These are phyloP conservation scores for Amphiprion percula DNA, from an alignment of 2,113 vertebrate species.

Conservation along the genomic window DNA sequence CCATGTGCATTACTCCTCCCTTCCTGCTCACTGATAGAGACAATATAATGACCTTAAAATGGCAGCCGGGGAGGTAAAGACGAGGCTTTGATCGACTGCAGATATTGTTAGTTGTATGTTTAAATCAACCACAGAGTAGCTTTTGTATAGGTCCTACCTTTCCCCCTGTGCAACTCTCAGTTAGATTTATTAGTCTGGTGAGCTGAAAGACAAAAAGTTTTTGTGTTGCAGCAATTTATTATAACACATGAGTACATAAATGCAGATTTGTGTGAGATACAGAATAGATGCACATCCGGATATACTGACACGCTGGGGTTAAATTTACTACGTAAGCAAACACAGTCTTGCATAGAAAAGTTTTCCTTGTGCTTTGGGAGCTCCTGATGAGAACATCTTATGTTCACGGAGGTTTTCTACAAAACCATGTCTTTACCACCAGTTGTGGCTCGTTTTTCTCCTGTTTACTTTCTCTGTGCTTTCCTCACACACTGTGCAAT, in stretches of 20 bases:
- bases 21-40: constrained; percentile 28
- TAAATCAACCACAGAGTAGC: constrained; percentile 39
- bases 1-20: constrained; percentile 48
- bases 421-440: neutral
- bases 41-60: constrained; percentile 21
- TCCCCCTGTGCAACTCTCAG: neutral
- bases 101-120: constrained; percentile 13
- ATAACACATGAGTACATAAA: neutral
- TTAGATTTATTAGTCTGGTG: constrained; percentile 1
- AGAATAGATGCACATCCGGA: constrained; percentile 33
- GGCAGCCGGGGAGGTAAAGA: neutral
- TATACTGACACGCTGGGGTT: constrained; percentile 1
- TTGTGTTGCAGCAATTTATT: constrained; percentile 3
- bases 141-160: neutral
- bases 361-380: constrained; percentile 13
- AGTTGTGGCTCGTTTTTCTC: neutral
- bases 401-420: neutral
- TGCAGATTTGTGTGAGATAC: constrained; percentile 29
- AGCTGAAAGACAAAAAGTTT: neutral
- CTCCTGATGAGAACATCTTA: neutral
- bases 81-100: constrained; percentile 24
- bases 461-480: constrained; percentile 33
- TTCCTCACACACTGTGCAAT: constrained; percentile 27
- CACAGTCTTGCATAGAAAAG: neutral
- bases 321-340: neutral